Base-by-base conservation (phyloP, 2,113 vertebrate species). In the Sinosuthora webbiana region DNA sequence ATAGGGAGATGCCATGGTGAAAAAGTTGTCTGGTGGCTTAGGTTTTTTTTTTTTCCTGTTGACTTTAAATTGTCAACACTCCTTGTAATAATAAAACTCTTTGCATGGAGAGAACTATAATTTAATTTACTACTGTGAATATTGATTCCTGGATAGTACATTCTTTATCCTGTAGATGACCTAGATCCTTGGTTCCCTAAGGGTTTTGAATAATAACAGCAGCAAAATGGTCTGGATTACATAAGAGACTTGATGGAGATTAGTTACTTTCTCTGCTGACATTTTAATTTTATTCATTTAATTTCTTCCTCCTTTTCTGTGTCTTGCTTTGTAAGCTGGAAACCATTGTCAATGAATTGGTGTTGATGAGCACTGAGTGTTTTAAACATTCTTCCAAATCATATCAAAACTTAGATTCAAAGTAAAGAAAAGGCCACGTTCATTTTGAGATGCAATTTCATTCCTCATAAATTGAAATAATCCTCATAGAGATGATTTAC, bases 221-320 rank as follows among this genome's bases (percentile, higher is more conserved):
- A 93, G 94, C 88, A 92, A 90, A 96, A 94, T 3, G 60, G 83
- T 90, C 88, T 95, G 88, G 73, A 94, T 96, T 96, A 90, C 95
- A 84, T 96, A 95, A 94, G 93, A 90, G 90, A 94, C 76, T 90
- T 96, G 92, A 90, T 94, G 60, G 85, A 96, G 93, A 92, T 93
- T 93, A 93, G 88, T 95, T 96, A 93, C 93, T 95, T 96, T 95
- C 92, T 97, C 78, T 89, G 86, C 64, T 96, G 94, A 96, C 92
- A 94, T 96, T 92, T 93, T 96, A 93, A 94, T 97, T 96, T 94
- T 73, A 89, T 95, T 96, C 76, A 69, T 96, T 97, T 93, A 96
- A 95, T 96, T 95, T 96, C 68, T 96, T 95, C 35, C 39, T 92
- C 62, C 39, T 75, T 76, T 90, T 95, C 49, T 2, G 2, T 6